phyloP scores from a whole-genome alignment of 2,113 vertebrate genomes.

The Petroica traversi region DNA sequence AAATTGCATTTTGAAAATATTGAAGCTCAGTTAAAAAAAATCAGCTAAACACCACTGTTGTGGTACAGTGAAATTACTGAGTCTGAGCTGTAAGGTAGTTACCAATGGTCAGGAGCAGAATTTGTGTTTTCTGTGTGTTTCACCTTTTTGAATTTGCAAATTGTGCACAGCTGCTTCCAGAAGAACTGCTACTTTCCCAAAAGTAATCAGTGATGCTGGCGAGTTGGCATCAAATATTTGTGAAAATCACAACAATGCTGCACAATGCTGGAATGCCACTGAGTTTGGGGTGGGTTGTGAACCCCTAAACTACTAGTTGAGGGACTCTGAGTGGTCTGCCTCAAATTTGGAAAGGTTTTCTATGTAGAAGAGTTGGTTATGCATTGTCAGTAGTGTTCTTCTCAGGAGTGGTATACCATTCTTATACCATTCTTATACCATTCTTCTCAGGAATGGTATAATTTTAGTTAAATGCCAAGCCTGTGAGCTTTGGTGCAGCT shows the following conservation, averaged over 20 bases:
- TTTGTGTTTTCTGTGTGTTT: not conserved
- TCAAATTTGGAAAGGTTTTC: not conserved
- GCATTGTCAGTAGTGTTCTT: not conserved
- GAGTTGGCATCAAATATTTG: not conserved
- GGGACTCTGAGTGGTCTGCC: not conserved
- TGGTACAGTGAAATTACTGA: not conserved
- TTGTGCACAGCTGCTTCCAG: not conserved
- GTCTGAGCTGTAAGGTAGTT: not conserved
- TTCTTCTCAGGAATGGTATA: not conserved
- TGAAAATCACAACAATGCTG: not conserved
- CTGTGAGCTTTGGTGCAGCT: not conserved
- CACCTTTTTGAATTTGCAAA: not conserved
- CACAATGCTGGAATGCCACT: not conserved
- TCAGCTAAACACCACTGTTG: fast-evolving
- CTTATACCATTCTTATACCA: too few species aligned
- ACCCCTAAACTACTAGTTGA: not conserved
- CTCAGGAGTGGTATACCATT: too few species aligned
- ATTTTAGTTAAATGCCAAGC: not conserved
- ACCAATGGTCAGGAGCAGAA: not conserved
- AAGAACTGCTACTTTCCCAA: not conserved
- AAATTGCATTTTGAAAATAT: not conserved
- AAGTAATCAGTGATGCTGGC: not conserved
- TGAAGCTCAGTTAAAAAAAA: not conserved
- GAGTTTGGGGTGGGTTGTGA: not conserved
- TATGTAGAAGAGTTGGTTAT: not conserved